Percentiles rank a stretch among this genome's conserved stretches.
These are phyloP conservation scores for Didymodactylos carnosus DNA, from an alignment of 2,888 invertebrate species.

Conservation along the genomic window DNA sequence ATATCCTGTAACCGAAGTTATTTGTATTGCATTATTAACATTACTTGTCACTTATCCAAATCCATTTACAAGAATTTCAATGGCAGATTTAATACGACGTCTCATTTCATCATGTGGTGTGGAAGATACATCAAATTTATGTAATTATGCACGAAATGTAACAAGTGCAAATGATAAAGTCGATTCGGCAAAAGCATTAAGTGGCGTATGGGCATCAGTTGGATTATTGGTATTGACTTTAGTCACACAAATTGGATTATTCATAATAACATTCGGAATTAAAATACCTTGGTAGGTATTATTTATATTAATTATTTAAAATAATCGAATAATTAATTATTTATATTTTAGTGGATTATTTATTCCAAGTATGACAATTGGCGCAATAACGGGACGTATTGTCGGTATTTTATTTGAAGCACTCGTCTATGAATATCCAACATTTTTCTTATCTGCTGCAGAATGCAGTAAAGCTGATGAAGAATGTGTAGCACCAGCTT, in stretches of 20 bases:
- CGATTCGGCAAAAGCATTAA: constrained; percentile 40
- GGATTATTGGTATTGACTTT: constrained; percentile 71
- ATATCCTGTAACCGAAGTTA: constrained; percentile 78
- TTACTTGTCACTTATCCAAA: constrained; percentile 85
- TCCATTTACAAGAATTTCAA: constrained; percentile 83
- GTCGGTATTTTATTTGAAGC: constrained; percentile 90
- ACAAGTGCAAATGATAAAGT: constrained; percentile 37
- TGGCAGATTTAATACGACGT: constrained; percentile 72
- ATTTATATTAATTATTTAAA: not conserved
- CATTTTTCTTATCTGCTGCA: constrained; percentile 10
- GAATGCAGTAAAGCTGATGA: constrained; percentile 44
- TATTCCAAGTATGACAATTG: constrained; percentile 81
- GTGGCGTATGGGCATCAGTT: constrained; percentile 64
- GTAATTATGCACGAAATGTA: constrained; percentile 74
- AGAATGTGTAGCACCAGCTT: constrained; percentile 83
- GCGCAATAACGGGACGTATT: constrained; percentile 82
- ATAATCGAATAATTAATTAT: too few relatives aligned
- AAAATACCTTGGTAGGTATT: constrained; percentile 51
- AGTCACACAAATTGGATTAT: constrained; percentile 67
- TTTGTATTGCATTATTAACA: constrained; percentile 59
- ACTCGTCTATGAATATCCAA: constrained; percentile 43
- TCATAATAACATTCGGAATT: constrained; percentile 94
- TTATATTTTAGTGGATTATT: constrained; percentile 54
- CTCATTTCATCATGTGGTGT: constrained; percentile 80
- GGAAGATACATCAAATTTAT: constrained; percentile 59